Conservation (phyloP, 2,797 vertebrate genomes). For the Meda fulgida region DNA sequence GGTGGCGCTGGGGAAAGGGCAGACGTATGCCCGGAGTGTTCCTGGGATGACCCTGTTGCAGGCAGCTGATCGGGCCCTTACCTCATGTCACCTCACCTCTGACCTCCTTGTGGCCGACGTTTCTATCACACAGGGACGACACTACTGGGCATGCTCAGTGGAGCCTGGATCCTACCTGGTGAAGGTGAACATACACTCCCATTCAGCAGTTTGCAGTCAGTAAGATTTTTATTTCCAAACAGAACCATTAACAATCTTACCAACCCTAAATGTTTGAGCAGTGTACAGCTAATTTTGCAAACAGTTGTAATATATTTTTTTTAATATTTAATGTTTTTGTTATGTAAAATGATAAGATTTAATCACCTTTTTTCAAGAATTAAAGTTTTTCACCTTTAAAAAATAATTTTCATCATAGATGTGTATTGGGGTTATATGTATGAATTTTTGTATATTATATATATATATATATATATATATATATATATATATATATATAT, state of each 20-base stretch:
- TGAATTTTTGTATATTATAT: no score
- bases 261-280: background rate
- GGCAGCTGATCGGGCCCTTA: slow-evolving; percentile 89
- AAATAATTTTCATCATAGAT: no score
- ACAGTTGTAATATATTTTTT: background rate
- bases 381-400: background rate
- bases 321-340: background rate
- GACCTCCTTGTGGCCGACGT: slow-evolving; percentile 92
- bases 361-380: background rate
- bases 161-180: slow-evolving; percentile 96
- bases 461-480: no score
- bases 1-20: slow-evolving; percentile 91
- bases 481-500: no score
- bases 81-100: slow-evolving; percentile 91
- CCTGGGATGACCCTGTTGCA: slow-evolving; percentile 92
- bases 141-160: slow-evolving; percentile 97
- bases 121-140: slow-evolving; percentile 91
- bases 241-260: background rate
- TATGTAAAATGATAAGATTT: background rate
- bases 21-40: slow-evolving; percentile 92
- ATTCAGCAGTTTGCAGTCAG: background rate
- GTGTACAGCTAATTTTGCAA: background rate
- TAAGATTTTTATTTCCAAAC: background rate
- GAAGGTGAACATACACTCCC: slow-evolving; percentile 74
- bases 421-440: background rate